Evolutionary conservation across 35 echinoderm and acorn worm genomes (phyloP), one percentile per base, ranked within the genome.

Genomic region (Stichopus chloronotus): DNA sequence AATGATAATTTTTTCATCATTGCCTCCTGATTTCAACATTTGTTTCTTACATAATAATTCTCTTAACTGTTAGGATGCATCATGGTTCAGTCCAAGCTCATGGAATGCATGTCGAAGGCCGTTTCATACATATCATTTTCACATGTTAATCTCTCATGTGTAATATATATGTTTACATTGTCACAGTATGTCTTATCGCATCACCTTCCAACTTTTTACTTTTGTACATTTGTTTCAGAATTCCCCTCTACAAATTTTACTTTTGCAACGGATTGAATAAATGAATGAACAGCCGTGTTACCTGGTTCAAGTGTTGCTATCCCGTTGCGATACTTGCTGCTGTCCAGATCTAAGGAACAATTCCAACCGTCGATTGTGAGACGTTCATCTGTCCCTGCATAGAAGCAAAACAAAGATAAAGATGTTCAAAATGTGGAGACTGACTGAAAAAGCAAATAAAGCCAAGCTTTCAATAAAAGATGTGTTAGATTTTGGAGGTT

Each of bases 311-410:
- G 7, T 14, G 0, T 19, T 16, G 4, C 61, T 19, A 4, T 11
- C 0, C 0, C 19, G 8, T 19, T 65, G 19, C 24, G 22, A 85
- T 84, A 84, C 80, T 53, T 3, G 0, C 25, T 83, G 53, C 80
- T 53, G 80, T 83, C 80, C 8, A 83, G 11, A 83, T 7, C 58
- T 30, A 95, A 95, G 7, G 91, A 86, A 58, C 94, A 95, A 57
- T 95, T 61, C 94, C 94, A 95, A 22, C 78, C 91, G 81, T 88
- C 86, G 30, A 95, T 89, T 78, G 65, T 90, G 16, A 55, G 24
- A 17, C 57, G 52, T 13, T 95, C 91, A 14, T 56, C 63, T 23
- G n/a, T 43, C 14, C 91, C 94, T 94, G 91, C 22, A 78, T 22
- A 83, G 7, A 83, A 94, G 86, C 4, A 5, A 76, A 17, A 86